These are phyloP conservation scores for Tribolium madens DNA, from an alignment of 1,140 invertebrate species.

Conservation along the genomic window DNA sequence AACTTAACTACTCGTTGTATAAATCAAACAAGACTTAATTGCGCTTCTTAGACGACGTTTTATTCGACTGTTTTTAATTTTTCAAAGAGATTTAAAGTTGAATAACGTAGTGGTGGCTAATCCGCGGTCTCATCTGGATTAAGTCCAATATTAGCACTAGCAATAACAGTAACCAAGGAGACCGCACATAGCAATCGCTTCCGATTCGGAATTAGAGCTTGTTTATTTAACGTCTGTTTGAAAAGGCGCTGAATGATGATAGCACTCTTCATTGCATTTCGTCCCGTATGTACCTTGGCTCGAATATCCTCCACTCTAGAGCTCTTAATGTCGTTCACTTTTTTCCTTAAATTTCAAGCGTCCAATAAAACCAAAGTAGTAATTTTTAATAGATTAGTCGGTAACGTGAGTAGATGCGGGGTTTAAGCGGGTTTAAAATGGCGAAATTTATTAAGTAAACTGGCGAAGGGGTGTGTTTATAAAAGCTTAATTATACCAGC, in stretches of 20 bases:
- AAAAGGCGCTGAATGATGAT: constrained; percentile 34
- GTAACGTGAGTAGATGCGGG: neutral
- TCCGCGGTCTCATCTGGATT: constrained; percentile 47
- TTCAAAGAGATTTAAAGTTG: constrained; percentile 18
- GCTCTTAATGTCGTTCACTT: constrained; percentile 18
- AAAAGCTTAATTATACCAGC: constrained; percentile 47
- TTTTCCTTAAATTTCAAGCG: constrained; percentile 4
- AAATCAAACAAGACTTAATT: constrained; percentile 4
- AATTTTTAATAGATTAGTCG: too few relatives aligned
- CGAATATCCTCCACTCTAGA: constrained; percentile 34
- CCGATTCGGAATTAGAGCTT: constrained; percentile 42
- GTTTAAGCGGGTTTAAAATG: neutral
- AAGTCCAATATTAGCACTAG: constrained; percentile 48
- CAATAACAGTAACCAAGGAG: constrained; percentile 47
- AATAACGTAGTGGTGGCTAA: constrained; percentile 43
- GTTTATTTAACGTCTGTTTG: constrained; percentile 41
- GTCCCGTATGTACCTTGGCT: constrained; percentile 21
- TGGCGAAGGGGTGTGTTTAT: constrained; percentile 42
- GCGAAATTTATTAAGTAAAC: constrained; percentile 39
- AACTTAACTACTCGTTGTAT: constrained; percentile 4
- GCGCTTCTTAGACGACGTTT: neutral
- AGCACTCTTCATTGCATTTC: constrained; percentile 33
- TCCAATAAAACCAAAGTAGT: neutral
- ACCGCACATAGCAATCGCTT: constrained; percentile 47
- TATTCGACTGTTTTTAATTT: constrained; percentile 17